Percentiles rank a stretch among this genome's conserved stretches.
phyloP scores from a whole-genome alignment of 2,888 invertebrate genomes.

The Spicauda simplicius region DNA sequence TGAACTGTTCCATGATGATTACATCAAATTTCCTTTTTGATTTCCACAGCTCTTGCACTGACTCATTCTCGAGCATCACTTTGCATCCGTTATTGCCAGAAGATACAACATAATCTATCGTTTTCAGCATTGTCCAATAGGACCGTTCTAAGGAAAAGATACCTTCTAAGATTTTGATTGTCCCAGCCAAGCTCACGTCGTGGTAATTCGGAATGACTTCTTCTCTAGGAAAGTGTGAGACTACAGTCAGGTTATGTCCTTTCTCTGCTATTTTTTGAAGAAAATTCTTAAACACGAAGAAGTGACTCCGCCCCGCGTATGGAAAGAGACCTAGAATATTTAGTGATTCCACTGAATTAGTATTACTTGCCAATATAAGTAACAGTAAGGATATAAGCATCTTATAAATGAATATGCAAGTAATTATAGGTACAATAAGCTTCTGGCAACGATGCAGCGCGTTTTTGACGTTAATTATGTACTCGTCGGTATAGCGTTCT shows the following conservation, averaged over 20 bases:
- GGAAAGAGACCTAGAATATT: slow-evolving; percentile 87
- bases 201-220: slow-evolving; percentile 80
- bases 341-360: slow-evolving; percentile 45
- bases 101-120: neutral
- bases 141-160: neutral
- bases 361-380: neutral
- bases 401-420: too few relatives aligned
- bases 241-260: slow-evolving; percentile 88
- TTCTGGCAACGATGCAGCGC: too few relatives aligned
- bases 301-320: slow-evolving; percentile 88
- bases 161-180: neutral
- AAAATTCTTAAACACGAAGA: slow-evolving; percentile 85
- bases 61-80: slow-evolving; percentile 58
- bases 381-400: neutral
- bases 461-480: too few relatives aligned
- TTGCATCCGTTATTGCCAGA: neutral
- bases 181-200: slow-evolving; percentile 77
- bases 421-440: too few relatives aligned
- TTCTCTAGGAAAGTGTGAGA: slow-evolving; percentile 86
- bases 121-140: neutral
- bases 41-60: slow-evolving; percentile 65
- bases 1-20: slow-evolving; percentile 88
- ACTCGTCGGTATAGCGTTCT: too few relatives aligned
- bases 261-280: slow-evolving; percentile 84
- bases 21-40: slow-evolving; percentile 86